Percentiles rank a stretch among this genome's conserved stretches.
Conservation (phyloP, 2,797 vertebrate genomes). For the Syngnathus acus region DNA sequence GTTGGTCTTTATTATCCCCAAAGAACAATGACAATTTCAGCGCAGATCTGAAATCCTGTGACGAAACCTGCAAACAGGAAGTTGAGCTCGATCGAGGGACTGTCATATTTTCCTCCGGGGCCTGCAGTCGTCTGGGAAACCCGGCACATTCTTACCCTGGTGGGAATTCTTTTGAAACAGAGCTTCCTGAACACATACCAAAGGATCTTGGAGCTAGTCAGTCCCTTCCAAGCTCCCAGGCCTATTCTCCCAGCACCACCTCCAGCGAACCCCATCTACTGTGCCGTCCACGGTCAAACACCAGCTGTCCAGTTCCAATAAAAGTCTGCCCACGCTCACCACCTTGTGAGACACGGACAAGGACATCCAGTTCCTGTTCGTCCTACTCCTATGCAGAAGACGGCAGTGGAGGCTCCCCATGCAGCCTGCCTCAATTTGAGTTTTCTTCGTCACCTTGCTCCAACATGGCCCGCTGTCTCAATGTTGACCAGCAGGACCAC, state of each 20-base stretch:
- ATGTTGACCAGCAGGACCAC: conserved; percentile 83
- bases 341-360: conserved; percentile 89
- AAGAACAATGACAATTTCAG: conserved; percentile 82
- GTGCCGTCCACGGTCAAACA: conserved; percentile 88
- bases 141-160: conserved; percentile 89
- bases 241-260: conserved; percentile 77
- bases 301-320: conserved; percentile 99
- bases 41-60: conserved; percentile 80
- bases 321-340: conserved; percentile 97
- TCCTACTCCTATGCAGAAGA: conserved; percentile 97
- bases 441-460: conserved; percentile 97
- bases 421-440: conserved; percentile 95
- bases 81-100: conserved; percentile 90
- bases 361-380: conserved; percentile 97
- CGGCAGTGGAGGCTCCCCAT: conserved; percentile 90
- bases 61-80: conserved; percentile 91
- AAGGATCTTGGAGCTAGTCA: conserved; percentile 88
- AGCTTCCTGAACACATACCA: conserved; percentile 85
- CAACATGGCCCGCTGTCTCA: conserved; percentile 85
- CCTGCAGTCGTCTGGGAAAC: conserved; percentile 83
- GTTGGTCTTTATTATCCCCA: conserved; percentile 79
- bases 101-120: conserved; percentile 93
- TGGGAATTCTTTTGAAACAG: conserved; percentile 89
- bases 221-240: conserved; percentile 88
- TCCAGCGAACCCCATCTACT: conserved; percentile 77